phyloP scores from a whole-genome alignment of 2,797 vertebrate species.

The Hydrolagus colliei region DNA sequence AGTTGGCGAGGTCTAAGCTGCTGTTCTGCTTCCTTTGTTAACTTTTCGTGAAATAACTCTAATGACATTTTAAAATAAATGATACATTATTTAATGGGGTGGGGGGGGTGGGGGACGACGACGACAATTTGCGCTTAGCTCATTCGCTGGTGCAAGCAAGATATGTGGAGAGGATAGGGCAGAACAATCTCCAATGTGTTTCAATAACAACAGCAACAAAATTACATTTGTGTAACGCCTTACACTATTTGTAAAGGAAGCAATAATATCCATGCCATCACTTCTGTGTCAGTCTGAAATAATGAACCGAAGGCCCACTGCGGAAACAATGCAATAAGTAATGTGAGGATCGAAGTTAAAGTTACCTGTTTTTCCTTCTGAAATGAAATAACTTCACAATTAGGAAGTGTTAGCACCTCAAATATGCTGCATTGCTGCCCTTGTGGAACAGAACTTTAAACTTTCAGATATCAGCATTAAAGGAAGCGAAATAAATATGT shows the following conservation, averaged over 20 bases:
- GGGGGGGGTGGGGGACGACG: no score
- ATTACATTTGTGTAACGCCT: constrained; percentile 37
- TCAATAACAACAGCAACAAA: constrained; percentile 33
- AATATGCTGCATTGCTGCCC: neutral
- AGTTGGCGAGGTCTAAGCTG: no score
- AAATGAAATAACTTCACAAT: neutral
- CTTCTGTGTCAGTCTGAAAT: neutral
- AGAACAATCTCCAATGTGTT: no score
- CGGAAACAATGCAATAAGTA: neutral
- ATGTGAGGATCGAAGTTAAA: neutral
- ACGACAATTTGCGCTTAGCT: no score
- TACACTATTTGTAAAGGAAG: constrained; percentile 29
- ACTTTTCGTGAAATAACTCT: no score
- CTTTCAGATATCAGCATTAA: constrained; percentile 25
- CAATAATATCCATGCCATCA: no score
- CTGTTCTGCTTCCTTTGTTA: no score
- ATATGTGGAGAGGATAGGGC: no score
- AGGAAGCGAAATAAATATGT: constrained; percentile 6
- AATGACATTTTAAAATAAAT: no score
- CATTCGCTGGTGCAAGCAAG: no score
- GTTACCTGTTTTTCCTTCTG: neutral
- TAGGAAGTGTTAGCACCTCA: neutral
- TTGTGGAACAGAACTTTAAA: neutral
- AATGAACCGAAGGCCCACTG: neutral
- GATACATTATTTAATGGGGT: no score